Evolutionary conservation across 2,113 vertebrate genomes (phyloP), one percentile per base, ranked within the genome.

Genomic region (Empidonax alnorum): DNA sequence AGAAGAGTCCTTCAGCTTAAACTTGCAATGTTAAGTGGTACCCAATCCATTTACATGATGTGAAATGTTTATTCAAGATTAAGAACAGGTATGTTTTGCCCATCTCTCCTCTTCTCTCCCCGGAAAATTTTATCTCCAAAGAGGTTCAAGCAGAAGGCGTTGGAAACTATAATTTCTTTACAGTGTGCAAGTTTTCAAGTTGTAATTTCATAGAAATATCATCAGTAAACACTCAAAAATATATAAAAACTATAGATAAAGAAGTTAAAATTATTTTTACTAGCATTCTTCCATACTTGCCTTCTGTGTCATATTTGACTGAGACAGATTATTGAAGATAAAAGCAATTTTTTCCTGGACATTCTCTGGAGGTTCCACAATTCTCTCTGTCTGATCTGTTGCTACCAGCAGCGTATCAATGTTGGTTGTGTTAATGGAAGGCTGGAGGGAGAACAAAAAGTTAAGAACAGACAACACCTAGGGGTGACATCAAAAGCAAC

Each of bases 291-390:
- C 49, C 19, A 74, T 84, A 88, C 98, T 98, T 96, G 98, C 99
- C 99, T 99, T 99, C 95, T 99, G 99, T 55, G 99, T 99, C 99
- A 99, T 99, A 97, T 99, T 99, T 55, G 99, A 99, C 90, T 99
- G 99, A 44, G 99, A 99, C 12, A 99, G 98, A 96, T 99, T 99
- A 93, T 99, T 99, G 96, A 99, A 99, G 94, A 99, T 99, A 93
- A 99, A 99, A 63, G 99, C 99, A 87, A 99, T 99, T 97, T 99
- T 99, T 94, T 99, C 99, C 96, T 99, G 99, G 74, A 99, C 99
- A 37, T 99, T 99, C 95, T 99, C 99, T 76, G 99, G 99, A 65
- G 99, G 99, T 81, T 99, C 99, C 71, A 99, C 99, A 96, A 99
- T 99, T 93, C 99, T 98, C 97, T 99, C 99, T 0, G 98, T 99